phyloP scores from a whole-genome alignment of 2,797 vertebrate species.

The Clarias laeviceps region DNA sequence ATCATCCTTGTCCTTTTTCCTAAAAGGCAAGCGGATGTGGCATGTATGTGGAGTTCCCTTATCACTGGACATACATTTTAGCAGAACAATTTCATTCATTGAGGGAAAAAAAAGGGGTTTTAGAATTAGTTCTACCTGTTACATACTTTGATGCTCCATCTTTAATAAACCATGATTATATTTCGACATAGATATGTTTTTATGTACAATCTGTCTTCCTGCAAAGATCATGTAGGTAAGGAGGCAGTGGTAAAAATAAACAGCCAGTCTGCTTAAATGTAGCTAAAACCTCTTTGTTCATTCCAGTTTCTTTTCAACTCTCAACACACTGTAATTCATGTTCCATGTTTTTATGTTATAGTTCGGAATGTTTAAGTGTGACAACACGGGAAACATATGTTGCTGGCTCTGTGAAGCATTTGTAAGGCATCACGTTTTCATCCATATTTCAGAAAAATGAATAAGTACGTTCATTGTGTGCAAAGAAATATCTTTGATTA shows the following conservation, averaged over 20 bases:
- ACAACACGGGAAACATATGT: conserved; percentile 52
- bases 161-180: not conserved
- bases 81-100: not conserved
- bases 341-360: not conserved
- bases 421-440: conserved; percentile 51
- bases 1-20: not conserved
- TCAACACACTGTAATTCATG: not conserved
- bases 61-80: not conserved
- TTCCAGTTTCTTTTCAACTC: too few relatives aligned
- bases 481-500: too few relatives aligned
- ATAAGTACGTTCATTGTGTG: too few relatives aligned
- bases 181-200: not conserved
- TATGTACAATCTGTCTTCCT: not conserved
- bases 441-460: not conserved
- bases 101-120: not conserved
- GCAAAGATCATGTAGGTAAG: not conserved
- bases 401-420: conserved; percentile 9
- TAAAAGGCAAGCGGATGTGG: too few relatives aligned
- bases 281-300: not conserved
- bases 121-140: not conserved
- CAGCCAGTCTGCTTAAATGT: not conserved
- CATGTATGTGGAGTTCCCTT: not conserved
- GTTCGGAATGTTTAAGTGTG: not conserved
- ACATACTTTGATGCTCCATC: too few relatives aligned
- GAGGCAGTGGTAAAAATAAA: not conserved